phyloP scores from a whole-genome alignment of 2,888 invertebrate species.

The Bhutanitis thaidina region DNA sequence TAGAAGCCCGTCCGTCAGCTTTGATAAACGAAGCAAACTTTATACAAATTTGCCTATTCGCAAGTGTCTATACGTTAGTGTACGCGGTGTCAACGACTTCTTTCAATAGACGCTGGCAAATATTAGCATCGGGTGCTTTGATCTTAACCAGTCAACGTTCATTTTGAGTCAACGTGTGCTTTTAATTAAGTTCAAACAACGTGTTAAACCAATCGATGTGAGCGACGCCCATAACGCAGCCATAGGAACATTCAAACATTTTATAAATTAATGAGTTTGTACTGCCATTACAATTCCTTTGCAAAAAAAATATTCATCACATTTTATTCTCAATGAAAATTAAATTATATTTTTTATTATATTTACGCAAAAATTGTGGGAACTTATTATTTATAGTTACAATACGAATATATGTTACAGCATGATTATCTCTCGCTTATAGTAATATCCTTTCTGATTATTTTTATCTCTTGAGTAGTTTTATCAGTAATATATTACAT shows the following conservation, averaged over 20 bases:
- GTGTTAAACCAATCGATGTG: conserved; percentile 51
- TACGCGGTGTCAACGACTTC: conserved; percentile 64
- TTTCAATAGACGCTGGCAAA: conserved; percentile 67
- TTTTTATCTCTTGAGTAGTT: too few relatives aligned
- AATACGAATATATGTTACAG: too few relatives aligned
- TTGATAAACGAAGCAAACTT: conserved; percentile 17
- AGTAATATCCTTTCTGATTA: too few relatives aligned
- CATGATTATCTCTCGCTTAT: too few relatives aligned
- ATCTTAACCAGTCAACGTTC: conserved; percentile 60
- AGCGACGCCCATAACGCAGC: not conserved
- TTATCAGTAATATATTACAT: too few relatives aligned
- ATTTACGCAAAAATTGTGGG: too few relatives aligned
- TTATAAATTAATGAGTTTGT: not conserved
- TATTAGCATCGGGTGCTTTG: conserved; percentile 68
- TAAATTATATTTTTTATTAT: too few relatives aligned
- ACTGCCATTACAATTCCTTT: not conserved
- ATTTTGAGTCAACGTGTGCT: conserved; percentile 59
- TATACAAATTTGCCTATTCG: conserved; percentile 18
- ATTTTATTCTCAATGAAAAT: too few relatives aligned
- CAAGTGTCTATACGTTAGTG: conserved; percentile 15
- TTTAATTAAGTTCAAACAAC: conserved; percentile 77
- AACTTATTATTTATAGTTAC: too few relatives aligned
- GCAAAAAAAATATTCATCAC: too few relatives aligned
- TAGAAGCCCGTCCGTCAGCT: conserved; percentile 7
- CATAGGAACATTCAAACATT: not conserved